Conservation (phyloP, 2,888 invertebrate species). For the Phortica magna region DNA sequence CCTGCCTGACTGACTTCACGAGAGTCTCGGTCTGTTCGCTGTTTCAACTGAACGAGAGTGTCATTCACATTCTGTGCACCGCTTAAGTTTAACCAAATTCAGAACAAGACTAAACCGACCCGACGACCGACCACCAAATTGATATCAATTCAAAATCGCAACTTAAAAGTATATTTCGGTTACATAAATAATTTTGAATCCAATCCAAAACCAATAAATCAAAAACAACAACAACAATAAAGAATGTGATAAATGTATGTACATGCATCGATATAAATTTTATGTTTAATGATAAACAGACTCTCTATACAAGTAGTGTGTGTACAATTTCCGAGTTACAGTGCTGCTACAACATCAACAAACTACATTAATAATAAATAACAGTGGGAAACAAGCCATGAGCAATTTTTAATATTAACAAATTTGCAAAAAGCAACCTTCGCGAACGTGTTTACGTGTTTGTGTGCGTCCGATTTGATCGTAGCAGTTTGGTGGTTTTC, state of each 20-base stretch:
- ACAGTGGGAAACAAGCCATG: not conserved
- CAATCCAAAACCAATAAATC: no score
- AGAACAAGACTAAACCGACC: not conserved
- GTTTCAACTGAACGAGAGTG: conserved; percentile 14
- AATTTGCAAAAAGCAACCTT: conserved; percentile 17
- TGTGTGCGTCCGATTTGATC: conserved; percentile 5
- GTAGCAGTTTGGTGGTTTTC: not conserved
- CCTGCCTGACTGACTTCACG: not conserved
- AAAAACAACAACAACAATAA: no score
- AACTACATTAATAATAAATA: not conserved
- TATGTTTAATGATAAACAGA: no score
- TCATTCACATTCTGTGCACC: conserved; percentile 26
- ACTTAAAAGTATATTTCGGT: not conserved
- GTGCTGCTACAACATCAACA: no score
- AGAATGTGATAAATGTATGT: no score
- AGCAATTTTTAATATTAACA: conserved; percentile 9
- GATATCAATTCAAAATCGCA: not conserved
- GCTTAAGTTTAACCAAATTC: conserved; percentile 22
- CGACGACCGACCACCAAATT: not conserved
- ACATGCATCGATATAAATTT: no score
- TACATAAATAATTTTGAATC: no score
- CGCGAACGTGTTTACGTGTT: not conserved
- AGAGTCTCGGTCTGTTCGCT: not conserved
- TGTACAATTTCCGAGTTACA: no score
- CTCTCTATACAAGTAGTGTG: no score